phyloP scores from a whole-genome alignment of 2,888 invertebrate species.

The Pycnomerus fuliginosus region DNA sequence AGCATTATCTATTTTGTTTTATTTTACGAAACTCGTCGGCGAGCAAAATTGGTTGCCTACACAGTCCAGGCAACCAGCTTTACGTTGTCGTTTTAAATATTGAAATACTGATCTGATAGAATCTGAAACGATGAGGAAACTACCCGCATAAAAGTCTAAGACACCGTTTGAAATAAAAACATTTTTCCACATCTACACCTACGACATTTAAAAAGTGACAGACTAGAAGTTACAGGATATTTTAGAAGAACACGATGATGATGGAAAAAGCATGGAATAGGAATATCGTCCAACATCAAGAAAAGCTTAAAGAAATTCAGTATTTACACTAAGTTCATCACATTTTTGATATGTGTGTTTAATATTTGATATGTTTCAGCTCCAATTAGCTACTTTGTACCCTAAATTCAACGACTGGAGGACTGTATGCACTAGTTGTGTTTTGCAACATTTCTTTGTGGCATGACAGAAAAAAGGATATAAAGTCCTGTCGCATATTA shows the following conservation, averaged over 20 bases:
- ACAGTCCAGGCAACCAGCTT: neutral
- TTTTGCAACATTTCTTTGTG: too few species aligned
- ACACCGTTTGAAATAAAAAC: slow-evolving; percentile 24
- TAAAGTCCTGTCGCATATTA: too few species aligned
- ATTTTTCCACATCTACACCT: slow-evolving; percentile 28
- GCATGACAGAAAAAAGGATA: too few species aligned
- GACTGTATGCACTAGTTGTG: too few species aligned
- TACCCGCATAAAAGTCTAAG: slow-evolving; percentile 23
- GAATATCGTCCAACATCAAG: neutral
- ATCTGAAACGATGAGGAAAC: slow-evolving; percentile 5
- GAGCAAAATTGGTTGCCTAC: too few species aligned
- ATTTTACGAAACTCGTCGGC: too few species aligned
- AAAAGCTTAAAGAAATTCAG: neutral
- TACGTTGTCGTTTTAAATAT: too few species aligned
- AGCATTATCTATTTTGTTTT: slow-evolving; percentile 13
- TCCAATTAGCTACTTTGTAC: too few species aligned
- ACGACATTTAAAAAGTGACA: slow-evolving; percentile 40
- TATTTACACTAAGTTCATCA: slow-evolving; percentile 27
- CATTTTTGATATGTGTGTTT: slow-evolving; percentile 38
- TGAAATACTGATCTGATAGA: too few species aligned
- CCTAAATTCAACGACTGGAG: too few species aligned
- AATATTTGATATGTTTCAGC: slow-evolving; percentile 41
- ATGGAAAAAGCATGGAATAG: neutral
- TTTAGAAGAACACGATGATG: slow-evolving; percentile 21
- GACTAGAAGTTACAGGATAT: slow-evolving; percentile 34